Conservation (phyloP, 2,888 invertebrate genomes). For the Frankliniella fusca region DNA sequence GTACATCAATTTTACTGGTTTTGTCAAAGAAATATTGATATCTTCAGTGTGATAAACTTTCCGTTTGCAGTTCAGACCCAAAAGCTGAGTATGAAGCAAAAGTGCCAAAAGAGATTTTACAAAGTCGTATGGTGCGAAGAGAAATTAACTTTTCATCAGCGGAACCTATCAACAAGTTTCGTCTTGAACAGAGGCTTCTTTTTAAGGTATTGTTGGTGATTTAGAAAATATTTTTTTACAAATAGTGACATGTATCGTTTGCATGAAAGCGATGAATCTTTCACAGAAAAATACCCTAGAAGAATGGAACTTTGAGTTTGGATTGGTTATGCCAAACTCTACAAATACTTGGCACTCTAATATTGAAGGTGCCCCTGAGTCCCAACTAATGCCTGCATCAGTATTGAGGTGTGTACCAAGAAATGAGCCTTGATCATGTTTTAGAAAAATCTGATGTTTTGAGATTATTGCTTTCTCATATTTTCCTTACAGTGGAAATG, state of each 20-base stretch:
- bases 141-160: conserved; percentile 88
- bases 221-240: neutral
- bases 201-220: conserved; percentile 49
- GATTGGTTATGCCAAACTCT: conserved; percentile 97
- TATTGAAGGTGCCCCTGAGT: conserved; percentile 97
- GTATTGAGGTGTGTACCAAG: conserved; percentile 74
- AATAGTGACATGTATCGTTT: neutral
- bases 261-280: conserved; percentile 32
- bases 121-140: conserved; percentile 83
- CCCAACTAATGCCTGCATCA: conserved; percentile 99
- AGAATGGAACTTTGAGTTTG: conserved; percentile 99
- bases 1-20: conserved; percentile 37
- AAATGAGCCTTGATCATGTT: neutral
- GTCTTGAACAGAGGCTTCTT: conserved; percentile 77
- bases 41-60: neutral
- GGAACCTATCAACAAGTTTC: conserved; percentile 92
- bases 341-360: conserved; percentile 99
- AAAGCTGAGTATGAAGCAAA: conserved; percentile 92
- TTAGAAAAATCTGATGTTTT: neutral
- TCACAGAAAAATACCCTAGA: conserved; percentile 85
- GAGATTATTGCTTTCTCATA: conserved; percentile 25
- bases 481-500: conserved; percentile 75
- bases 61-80: conserved; percentile 59
- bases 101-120: conserved; percentile 93
- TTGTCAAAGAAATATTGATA: neutral